phyloP scores from a whole-genome alignment of 2,797 vertebrate species.

The Bradypodion ventrale region DNA sequence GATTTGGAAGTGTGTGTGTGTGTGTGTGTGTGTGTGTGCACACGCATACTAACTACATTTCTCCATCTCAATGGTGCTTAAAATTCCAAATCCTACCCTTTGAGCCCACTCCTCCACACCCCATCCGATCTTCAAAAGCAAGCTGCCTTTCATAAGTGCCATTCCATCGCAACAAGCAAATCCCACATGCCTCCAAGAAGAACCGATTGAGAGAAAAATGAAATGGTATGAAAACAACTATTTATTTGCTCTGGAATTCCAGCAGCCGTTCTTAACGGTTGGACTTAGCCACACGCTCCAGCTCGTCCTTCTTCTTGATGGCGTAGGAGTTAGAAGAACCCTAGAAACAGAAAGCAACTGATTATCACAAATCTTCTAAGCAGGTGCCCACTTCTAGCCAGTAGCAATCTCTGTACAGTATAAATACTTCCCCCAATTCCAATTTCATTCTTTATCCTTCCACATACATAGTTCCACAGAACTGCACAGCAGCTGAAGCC shows the following conservation, averaged over 20 bases:
- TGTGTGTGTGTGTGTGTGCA: too few relatives aligned
- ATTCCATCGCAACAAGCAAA: background rate
- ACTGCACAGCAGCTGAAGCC: background rate
- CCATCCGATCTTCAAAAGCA: background rate
- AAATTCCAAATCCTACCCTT: background rate
- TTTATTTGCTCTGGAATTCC: slow-evolving; percentile 38
- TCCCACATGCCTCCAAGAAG: background rate
- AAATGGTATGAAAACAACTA: background rate
- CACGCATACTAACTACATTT: background rate
- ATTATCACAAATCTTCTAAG: background rate
- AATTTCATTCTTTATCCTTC: too few relatives aligned
- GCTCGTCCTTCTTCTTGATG: slow-evolving; percentile 98
- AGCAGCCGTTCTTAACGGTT: slow-evolving; percentile 81
- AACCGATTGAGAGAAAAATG: background rate
- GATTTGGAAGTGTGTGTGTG: too few relatives aligned
- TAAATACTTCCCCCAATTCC: background rate
- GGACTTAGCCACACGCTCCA: slow-evolving; percentile 96
- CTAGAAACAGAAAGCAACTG: slow-evolving; percentile 59
- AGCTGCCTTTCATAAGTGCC: background rate
- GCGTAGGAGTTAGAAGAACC: slow-evolving; percentile 97
- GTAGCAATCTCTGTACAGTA: too few relatives aligned
- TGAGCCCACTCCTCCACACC: background rate
- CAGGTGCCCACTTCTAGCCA: too few relatives aligned
- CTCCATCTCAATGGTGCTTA: background rate
- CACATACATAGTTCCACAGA: background rate